Conservation (phyloP, 1,140 invertebrate species). For the Eumaeus atala region DNA sequence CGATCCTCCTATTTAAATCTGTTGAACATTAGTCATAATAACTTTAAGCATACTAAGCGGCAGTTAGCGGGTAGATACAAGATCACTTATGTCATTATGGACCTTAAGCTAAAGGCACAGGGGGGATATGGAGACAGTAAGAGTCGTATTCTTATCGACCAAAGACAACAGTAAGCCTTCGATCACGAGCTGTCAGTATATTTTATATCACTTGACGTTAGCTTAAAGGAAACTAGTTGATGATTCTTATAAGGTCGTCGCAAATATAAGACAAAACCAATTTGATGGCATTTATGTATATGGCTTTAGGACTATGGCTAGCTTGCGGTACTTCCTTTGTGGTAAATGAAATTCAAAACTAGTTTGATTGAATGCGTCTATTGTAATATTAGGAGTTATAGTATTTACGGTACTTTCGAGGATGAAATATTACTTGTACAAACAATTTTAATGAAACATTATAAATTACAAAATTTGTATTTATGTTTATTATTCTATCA, state of each 20-base stretch:
- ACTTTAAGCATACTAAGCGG: slow-evolving; percentile 2
- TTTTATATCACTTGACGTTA: slow-evolving; percentile 19
- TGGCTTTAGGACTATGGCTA: no score
- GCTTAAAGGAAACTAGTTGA: background rate
- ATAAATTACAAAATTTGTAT: no score
- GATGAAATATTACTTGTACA: no score
- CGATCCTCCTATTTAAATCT: background rate
- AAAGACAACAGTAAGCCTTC: slow-evolving; percentile 20
- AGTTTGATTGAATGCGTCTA: background rate
- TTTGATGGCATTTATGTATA: no score
- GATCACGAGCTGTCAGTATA: slow-evolving; percentile 18
- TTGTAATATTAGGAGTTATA: background rate
- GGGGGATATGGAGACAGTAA: background rate
- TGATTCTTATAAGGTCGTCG: slow-evolving; percentile 5
- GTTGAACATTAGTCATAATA: slow-evolving; percentile 7
- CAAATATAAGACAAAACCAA: background rate
- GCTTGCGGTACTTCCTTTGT: no score
- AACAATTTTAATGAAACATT: no score
- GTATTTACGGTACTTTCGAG: no score
- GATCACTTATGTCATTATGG: background rate
- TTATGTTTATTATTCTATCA: no score
- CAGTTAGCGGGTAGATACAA: background rate
- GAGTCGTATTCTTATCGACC: slow-evolving; percentile 12
- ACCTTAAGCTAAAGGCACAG: background rate
- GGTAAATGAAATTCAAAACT: background rate